Evolutionary conservation across 2,113 vertebrate genomes (phyloP).

Genomic region (Vidua macroura): DNA sequence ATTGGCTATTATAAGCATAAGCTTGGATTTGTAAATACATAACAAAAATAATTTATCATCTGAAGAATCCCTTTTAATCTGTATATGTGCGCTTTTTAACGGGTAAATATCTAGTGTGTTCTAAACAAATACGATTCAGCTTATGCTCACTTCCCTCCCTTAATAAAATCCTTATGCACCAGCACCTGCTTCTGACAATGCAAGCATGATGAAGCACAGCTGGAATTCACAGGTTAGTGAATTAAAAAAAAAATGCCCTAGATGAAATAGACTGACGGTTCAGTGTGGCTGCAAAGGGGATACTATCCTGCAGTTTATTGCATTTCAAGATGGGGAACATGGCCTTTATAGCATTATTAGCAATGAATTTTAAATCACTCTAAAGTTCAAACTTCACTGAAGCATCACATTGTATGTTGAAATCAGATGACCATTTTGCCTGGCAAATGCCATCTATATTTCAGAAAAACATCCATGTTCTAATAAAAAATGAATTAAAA

Average conservation of each 20-base stretch:
- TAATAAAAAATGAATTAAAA: slow-evolving; percentile 84
- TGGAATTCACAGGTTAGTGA: slow-evolving; percentile 35
- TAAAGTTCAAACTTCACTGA: slow-evolving; percentile 76
- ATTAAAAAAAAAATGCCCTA: neutral
- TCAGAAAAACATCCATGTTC: slow-evolving; percentile 75
- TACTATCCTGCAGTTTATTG: slow-evolving; percentile 34
- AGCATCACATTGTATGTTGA: slow-evolving; percentile 69
- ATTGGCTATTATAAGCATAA: neutral
- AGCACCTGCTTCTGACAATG: slow-evolving; percentile 37
- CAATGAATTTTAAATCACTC: slow-evolving; percentile 73
- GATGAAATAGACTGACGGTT: slow-evolving; percentile 39
- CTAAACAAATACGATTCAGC: neutral
- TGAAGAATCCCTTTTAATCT: neutral
- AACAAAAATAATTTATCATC: neutral
- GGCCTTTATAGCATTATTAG: slow-evolving; percentile 66
- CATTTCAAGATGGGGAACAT: slow-evolving; percentile 47
- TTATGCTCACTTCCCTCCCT: neutral
- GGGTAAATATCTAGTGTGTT: neutral
- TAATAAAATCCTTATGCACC: neutral
- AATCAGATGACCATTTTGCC: slow-evolving; percentile 73
- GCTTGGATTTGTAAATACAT: neutral
- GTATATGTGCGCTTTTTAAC: neutral
- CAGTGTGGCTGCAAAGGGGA: slow-evolving; percentile 33
- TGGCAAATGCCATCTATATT: slow-evolving; percentile 80
- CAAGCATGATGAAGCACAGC: neutral